Percentiles rank a stretch among this genome's conserved stretches.
phyloP scores from a whole-genome alignment of 2,888 invertebrate genomes.

The Polymixis flavicincta region DNA sequence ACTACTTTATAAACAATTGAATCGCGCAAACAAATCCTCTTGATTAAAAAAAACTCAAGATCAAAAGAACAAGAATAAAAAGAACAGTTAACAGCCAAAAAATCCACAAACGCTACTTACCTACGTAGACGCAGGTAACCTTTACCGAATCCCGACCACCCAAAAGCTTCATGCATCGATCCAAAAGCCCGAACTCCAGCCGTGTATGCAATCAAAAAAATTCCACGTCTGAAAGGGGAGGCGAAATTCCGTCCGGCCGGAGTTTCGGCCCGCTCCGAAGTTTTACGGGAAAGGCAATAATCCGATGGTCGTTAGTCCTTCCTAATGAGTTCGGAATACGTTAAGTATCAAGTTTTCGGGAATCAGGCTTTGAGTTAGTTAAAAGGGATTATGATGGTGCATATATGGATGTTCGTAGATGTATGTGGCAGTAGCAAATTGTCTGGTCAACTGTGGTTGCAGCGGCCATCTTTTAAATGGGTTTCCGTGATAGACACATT shows the following conservation, averaged over 20 bases:
- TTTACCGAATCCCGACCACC: conserved; percentile 27
- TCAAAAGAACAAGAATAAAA: not conserved
- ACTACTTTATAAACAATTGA: not conserved
- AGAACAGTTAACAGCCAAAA: conserved; percentile 5
- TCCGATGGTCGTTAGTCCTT: conserved; percentile 56
- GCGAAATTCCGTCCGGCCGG: conserved; percentile 29
- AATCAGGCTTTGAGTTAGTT: conserved; percentile 41
- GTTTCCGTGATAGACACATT: not conserved
- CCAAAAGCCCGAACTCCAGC: conserved; percentile 33
- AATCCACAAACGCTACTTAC: conserved; percentile 2
- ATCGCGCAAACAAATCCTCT: not conserved
- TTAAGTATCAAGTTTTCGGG: conserved; percentile 55
- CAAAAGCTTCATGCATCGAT: conserved; percentile 38
- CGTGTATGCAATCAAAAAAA: conserved; percentile 52
- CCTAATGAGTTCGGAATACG: conserved; percentile 58
- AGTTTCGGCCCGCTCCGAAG: conserved; percentile 35
- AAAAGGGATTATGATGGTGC: conserved; percentile 26
- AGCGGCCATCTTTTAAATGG: not conserved
- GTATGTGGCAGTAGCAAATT: too few relatives aligned
- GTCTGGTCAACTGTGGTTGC: not conserved
- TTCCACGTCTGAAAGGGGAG: conserved; percentile 39
- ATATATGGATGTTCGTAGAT: not conserved
- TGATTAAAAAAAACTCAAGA: not conserved
- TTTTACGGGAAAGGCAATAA: conserved; percentile 56
- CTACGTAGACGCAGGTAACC: conserved; percentile 7